Conservation (phyloP, 2,797 vertebrate species). For the Natrix natrix region DNA sequence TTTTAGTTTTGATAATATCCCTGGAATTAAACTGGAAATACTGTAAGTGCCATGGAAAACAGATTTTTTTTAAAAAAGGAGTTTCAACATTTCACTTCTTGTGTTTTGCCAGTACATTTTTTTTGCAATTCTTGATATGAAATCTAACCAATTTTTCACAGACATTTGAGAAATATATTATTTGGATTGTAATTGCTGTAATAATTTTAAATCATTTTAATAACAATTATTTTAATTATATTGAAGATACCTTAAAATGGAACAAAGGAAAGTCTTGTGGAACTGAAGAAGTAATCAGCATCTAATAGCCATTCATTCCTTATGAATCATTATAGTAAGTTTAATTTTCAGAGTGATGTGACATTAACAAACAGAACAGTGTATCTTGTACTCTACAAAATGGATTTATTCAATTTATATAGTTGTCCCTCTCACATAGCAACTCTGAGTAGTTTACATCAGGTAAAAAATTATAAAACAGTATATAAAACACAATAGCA, state of each 20-base stretch:
- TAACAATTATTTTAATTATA: not conserved
- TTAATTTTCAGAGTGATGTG: not conserved
- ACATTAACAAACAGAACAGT: not conserved
- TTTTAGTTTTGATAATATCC: not conserved
- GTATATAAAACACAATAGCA: not conserved
- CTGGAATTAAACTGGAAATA: slow-evolving; percentile 11
- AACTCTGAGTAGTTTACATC: not conserved
- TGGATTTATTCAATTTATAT: not conserved
- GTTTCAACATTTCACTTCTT: slow-evolving; percentile 4
- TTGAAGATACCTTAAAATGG: not conserved
- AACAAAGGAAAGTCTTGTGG: not conserved
- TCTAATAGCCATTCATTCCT: not conserved
- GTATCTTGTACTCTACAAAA: not conserved
- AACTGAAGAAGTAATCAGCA: not conserved
- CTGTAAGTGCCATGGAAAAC: not conserved
- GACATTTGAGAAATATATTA: not conserved
- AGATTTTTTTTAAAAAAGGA: not conserved
- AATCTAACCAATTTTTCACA: not conserved
- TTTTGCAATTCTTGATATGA: not conserved
- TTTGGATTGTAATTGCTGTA: not conserved
- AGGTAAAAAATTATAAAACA: not conserved
- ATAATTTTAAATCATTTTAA: not conserved
- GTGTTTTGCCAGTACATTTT: not conserved
- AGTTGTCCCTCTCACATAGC: not conserved
- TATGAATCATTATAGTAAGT: not conserved